phyloP scores from a whole-genome alignment of 2,888 invertebrate species.

The Dioctria rufipes region DNA sequence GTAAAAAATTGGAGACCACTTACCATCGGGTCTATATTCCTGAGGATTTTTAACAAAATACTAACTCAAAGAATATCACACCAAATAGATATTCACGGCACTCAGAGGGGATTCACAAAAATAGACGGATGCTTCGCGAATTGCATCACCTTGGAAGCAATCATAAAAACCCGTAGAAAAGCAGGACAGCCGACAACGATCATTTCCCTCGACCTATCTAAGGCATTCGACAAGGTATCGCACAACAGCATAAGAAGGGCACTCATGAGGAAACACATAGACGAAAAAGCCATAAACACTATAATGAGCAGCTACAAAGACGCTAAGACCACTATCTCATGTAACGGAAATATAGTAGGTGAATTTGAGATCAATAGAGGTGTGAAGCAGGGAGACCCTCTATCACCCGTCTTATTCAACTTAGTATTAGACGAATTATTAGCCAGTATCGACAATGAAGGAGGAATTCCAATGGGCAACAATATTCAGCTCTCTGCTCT shows the following conservation, averaged over 20 bases:
- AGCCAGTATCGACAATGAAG: no score
- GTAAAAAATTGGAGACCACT: no score
- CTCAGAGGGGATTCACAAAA: constrained; percentile 44
- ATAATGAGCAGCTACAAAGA: no score
- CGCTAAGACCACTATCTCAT: no score
- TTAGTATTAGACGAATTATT: constrained; percentile 17
- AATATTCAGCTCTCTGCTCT: no score
- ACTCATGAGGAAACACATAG: background rate
- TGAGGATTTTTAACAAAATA: no score
- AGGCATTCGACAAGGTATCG: constrained; percentile 34
- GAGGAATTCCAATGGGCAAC: background rate
- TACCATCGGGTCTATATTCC: no score
- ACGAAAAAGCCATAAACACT: background rate
- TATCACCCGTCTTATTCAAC: constrained; percentile 24
- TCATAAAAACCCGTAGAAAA: background rate
- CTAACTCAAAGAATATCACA: no score
- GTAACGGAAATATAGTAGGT: no score
- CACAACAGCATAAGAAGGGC: background rate
- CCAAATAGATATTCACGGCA: no score
- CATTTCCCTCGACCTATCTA: constrained; percentile 6
- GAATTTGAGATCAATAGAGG: constrained; percentile 17
- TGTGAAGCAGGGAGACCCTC: constrained; percentile 34
- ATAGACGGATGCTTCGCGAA: constrained; percentile 29
- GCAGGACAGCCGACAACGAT: background rate
- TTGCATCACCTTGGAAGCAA: background rate